Evolutionary conservation across 2,113 vertebrate species (phyloP), one percentile per base, ranked within the genome.

Genomic region (Accipiter virgatus): DNA sequence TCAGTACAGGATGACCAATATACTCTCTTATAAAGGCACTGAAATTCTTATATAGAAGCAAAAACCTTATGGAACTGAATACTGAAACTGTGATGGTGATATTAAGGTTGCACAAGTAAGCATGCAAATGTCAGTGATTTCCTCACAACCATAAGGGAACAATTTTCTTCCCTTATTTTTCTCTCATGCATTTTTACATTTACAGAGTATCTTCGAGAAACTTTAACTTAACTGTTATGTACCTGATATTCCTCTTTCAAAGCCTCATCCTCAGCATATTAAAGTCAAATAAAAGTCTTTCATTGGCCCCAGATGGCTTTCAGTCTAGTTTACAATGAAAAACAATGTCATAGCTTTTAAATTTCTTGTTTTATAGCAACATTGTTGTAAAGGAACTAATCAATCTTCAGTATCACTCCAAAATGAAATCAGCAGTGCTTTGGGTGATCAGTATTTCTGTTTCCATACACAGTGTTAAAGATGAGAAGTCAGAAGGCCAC

Each of bases 41-140:
- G 88, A 95, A 94, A 68, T 94, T 82, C 89, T 75, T 52, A n/a
- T 36, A 53, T 80, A 66, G 87, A 87, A 93, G 73, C 34, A 81
- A 95, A 94, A 93, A 29, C 36, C 59, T 75, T 72, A 63, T 79
- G 81, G 95, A 94, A 86, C 56, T 66, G 66, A 82, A 72, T 68
- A 52, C 61, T 82, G 78, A 96, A 91, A 72, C 78, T 45, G 58
- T 65, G 81, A 82, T 80, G 77, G 73, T 5, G 61, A 88, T 95
- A 88, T 74, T 92, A 88, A 56, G 45, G 68, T 72, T 91, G 52
- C 73, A 90, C 58, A 94, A 87, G 48, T 48, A 95, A 94, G 70
- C 83, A 90, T 72, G 74, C 45, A 96, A 95, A 97, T 75, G 80
- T 95, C 92, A 93, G 34, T 91, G 70, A 26, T 85, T 93, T 87